Evolutionary conservation across 2,797 vertebrate genomes (phyloP), one percentile per base, ranked within the genome.

Genomic region (Prionace glauca): DNA sequence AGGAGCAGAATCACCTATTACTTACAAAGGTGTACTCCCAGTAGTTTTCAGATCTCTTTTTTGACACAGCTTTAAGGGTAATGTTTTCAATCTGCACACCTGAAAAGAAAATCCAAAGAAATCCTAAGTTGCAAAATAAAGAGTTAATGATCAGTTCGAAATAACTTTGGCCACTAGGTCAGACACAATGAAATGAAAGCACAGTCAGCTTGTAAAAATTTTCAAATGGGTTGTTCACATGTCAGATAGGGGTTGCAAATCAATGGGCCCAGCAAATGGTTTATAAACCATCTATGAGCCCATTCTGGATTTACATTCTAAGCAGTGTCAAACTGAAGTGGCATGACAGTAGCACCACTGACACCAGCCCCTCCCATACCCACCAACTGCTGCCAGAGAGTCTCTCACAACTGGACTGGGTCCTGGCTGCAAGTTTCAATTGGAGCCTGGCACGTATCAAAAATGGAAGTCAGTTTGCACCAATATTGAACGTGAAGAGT

Each of bases 1-100:
- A 41, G 41, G 41, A 41, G 41, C 41, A 41, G 41, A 41, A 69
- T 20, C 20, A 92, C 22, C 18, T 91, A 12, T 74, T 72, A 96
- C 98, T 98, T 97, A 98, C 98, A 96, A 98, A 98, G 7, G 98
- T 98, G 96, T 98, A 98, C 95, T 98, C 98, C 97, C 97, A 97
- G 96, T 97, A 97, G 96, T 97, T 98, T 96, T 98, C 98, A 97
- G 97, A 97, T 97, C 98, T 98, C 97, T 97, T 98, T 96, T 97
- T 97, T 96, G 98, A 97, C 96, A 97, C 97, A 96, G 97, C 97
- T 97, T 98, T 98, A 97, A 98, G 96, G 96, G 97, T 97, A 97
- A 98, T 98, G 96, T 98, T 98, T 96, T 98, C 97, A 96, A 98
- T 98, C 96, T 98, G 97, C 32, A 98, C 98, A 97, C 98, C 98